Evolutionary conservation across 2,888 invertebrate genomes (phyloP).

Genomic region (Ophion costatus): DNA sequence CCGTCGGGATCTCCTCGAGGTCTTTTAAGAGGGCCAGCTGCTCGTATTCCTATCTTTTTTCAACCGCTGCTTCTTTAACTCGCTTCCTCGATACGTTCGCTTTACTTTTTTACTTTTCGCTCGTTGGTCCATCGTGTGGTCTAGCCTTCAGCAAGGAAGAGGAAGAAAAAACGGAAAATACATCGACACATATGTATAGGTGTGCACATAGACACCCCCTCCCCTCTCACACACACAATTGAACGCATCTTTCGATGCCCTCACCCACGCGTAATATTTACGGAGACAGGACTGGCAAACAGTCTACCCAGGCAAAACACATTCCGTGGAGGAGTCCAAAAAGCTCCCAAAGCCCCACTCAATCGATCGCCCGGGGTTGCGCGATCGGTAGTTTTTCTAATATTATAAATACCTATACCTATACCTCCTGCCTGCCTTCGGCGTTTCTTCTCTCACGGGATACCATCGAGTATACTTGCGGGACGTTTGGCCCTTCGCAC

Average conservation of each 20-base stretch:
- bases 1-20: slow-evolving; percentile 49
- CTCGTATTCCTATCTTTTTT: slow-evolving; percentile 61
- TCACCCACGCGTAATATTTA: slow-evolving; percentile 53
- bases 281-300: slow-evolving; percentile 24
- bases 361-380: slow-evolving; percentile 19
- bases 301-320: neutral
- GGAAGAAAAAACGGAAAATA: slow-evolving; percentile 3
- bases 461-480: neutral
- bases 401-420: no score
- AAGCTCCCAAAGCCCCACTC: neutral
- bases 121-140: slow-evolving; percentile 8
- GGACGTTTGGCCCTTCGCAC: slow-evolving; percentile 38
- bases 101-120: slow-evolving; percentile 54
- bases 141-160: slow-evolving; percentile 22
- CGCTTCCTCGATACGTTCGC: slow-evolving; percentile 48
- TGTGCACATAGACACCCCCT: neutral
- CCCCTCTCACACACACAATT: neutral
- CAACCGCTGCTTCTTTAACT: slow-evolving; percentile 42
- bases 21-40: slow-evolving; percentile 69
- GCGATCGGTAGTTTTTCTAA: neutral
- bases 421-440: slow-evolving; percentile 6
- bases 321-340: slow-evolving; percentile 3
- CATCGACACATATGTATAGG: neutral
- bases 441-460: neutral
- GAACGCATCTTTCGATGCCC: neutral